phyloP scores from a whole-genome alignment of 1,140 invertebrate genomes.

The Pseudomyrmex pallidus region DNA sequence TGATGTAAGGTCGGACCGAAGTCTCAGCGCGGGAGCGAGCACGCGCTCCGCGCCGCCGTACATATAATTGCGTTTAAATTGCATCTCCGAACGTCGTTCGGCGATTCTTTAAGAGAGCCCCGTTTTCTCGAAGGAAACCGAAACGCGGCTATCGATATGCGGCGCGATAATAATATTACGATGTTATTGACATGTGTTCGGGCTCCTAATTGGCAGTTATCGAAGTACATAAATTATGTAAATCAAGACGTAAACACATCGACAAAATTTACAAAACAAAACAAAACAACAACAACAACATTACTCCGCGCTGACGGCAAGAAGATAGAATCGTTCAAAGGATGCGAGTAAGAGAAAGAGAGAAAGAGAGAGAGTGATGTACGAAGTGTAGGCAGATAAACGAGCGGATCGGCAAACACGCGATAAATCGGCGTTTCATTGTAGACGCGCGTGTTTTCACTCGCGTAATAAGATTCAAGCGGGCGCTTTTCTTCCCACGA shows the following conservation, averaged over 20 bases:
- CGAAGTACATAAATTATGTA: constrained; percentile 15
- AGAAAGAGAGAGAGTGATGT: not conserved
- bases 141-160: not conserved
- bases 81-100: not conserved
- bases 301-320: not conserved
- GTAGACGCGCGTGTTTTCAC: constrained; percentile 16
- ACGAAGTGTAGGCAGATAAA: not conserved
- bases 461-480: constrained; percentile 41
- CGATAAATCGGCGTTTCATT: constrained; percentile 9
- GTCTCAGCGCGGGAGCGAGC: not conserved
- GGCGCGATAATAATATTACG: constrained; percentile 22
- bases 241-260: not conserved
- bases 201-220: constrained; percentile 14
- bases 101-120: not conserved
- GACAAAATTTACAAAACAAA: no score
- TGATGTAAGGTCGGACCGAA: constrained; percentile 14
- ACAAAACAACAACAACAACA: no score
- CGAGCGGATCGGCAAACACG: not conserved
- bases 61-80: constrained; percentile 39
- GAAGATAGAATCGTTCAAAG: not conserved
- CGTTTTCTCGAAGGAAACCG: not conserved
- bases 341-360: no score
- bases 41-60: no score
- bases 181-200: constrained; percentile 15
- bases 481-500: constrained; percentile 49